phyloP scores from a whole-genome alignment of 2,113 vertebrate species.

The Myotis davidii region DNA sequence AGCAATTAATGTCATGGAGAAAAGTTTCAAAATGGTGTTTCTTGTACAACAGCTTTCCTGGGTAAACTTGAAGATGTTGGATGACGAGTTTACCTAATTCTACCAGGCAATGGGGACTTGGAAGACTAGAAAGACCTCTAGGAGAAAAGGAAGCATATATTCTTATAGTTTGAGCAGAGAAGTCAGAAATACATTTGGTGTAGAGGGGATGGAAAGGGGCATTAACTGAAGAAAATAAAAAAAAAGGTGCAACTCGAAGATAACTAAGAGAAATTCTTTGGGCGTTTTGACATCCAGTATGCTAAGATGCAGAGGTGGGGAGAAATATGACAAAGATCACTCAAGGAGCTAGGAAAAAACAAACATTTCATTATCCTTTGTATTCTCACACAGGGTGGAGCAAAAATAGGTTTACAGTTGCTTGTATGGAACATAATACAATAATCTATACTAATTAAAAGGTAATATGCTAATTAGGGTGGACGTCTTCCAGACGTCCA shows the following conservation, averaged over 20 bases:
- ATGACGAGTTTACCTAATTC: slow-evolving; percentile 44
- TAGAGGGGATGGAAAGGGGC: background rate
- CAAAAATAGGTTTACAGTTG: background rate
- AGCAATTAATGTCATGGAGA: slow-evolving; percentile 56
- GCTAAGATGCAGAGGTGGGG: background rate
- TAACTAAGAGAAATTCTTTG: background rate
- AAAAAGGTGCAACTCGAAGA: background rate
- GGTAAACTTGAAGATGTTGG: slow-evolving; percentile 45
- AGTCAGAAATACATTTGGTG: background rate
- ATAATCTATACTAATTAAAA: too few relatives aligned
- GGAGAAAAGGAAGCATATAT: background rate
- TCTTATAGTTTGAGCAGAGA: slow-evolving; percentile 12
- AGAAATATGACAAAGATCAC: background rate
- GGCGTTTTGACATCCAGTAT: background rate
- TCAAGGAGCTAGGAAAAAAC: slow-evolving; percentile 53
- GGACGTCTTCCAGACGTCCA: too few relatives aligned
- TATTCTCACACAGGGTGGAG: background rate
- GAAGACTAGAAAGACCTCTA: slow-evolving; percentile 20
- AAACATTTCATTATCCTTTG: slow-evolving; percentile 75
- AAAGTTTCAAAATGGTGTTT: slow-evolving; percentile 51
- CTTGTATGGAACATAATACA: background rate
- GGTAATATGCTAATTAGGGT: too few relatives aligned
- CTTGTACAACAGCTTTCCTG: slow-evolving; percentile 22
- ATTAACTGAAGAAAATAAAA: background rate
- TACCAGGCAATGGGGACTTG: background rate